phyloP scores from a whole-genome alignment of 2,797 vertebrate genomes.

The Phoxinus dragarum region DNA sequence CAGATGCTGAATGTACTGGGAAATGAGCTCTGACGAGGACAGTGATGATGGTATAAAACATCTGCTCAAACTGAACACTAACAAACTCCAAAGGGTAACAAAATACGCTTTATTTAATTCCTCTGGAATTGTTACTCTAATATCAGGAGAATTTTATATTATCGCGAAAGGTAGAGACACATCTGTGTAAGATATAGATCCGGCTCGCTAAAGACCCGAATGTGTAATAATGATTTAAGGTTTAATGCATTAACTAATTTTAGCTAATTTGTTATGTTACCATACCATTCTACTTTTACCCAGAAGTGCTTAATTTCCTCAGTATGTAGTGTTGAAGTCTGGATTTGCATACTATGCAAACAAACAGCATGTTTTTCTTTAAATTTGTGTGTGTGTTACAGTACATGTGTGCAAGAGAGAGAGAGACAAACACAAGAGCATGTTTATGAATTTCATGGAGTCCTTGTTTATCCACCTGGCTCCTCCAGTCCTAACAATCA shows the following conservation, averaged over 20 bases:
- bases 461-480: slow-evolving; percentile 59
- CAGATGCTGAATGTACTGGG: too few relatives aligned
- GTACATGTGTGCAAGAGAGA: slow-evolving; percentile 16
- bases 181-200: too few relatives aligned
- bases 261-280: background rate
- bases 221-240: too few relatives aligned
- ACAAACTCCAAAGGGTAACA: too few relatives aligned
- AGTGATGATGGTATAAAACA: too few relatives aligned
- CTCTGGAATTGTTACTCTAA: too few relatives aligned
- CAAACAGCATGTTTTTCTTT: slow-evolving; percentile 9
- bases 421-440: slow-evolving; percentile 22
- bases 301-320: slow-evolving; percentile 50
- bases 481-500: slow-evolving; percentile 34
- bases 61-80: too few relatives aligned
- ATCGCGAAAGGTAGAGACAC: too few relatives aligned
- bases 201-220: too few relatives aligned
- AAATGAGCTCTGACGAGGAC: too few relatives aligned
- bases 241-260: background rate
- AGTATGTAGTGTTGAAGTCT: slow-evolving; percentile 27
- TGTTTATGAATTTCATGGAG: slow-evolving; percentile 44
- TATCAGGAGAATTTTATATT: too few relatives aligned
- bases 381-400: background rate
- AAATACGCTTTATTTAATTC: too few relatives aligned
- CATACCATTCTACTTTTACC: background rate
- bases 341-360: slow-evolving; percentile 40